Evolutionary conservation across 30 jellyfish, hydroid and myxozoan species (phyloP).

Genomic region (Turritopsis rubra): DNA sequence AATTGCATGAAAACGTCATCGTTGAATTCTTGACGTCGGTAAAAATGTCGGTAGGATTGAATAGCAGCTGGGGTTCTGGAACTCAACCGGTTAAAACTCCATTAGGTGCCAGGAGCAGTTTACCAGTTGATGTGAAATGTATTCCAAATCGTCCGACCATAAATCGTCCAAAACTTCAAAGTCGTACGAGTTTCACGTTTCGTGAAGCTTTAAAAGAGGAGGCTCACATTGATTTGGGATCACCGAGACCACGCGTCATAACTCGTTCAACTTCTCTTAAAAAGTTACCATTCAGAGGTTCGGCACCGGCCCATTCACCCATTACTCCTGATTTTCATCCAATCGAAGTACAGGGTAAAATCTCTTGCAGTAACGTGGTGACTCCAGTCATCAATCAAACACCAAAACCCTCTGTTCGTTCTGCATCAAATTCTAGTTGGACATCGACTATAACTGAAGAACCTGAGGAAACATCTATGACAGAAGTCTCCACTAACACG

Average conservation of each 20-base stretch:
- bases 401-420: neutral
- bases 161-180: slow-evolving; percentile 16
- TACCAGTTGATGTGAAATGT: slow-evolving; percentile 1
- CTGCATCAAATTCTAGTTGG: neutral
- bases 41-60: neutral
- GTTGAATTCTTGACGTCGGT: neutral
- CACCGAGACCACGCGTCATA: slow-evolving; percentile 28
- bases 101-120: neutral
- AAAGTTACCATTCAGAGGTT: neutral
- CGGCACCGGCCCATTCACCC: neutral
- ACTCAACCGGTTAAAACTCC: neutral
- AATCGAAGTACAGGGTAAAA: neutral
- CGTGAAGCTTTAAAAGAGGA: slow-evolving; percentile 18
- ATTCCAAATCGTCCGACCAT: neutral
- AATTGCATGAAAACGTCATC: neutral
- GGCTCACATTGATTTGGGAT: neutral
- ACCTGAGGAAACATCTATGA: neutral
- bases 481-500: neutral
- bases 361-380: neutral
- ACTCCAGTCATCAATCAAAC: neutral
- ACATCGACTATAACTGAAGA: neutral
- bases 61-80: neutral
- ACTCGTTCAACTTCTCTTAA: slow-evolving; percentile 4
- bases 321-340: neutral
- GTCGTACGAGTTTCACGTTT: slow-evolving; percentile 17